Evolutionary conservation across 1,140 invertebrate species (phyloP), one percentile per base, ranked within the genome.

Genomic region (Drosophila lini): DNA sequence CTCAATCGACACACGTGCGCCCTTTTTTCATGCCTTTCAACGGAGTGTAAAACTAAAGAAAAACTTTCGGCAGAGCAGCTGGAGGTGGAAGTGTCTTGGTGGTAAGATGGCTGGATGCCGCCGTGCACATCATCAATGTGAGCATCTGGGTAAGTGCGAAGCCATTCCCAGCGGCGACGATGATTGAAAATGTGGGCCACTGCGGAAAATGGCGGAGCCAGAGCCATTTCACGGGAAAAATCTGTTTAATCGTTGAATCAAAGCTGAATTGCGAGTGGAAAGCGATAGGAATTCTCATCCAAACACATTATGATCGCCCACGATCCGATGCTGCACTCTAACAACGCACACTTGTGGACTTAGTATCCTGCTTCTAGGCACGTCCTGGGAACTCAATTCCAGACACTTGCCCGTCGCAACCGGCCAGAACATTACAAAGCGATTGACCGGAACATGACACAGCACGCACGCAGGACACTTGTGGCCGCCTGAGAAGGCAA

Each of bases 291-390:
- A 25, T 19, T 28, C 3, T 6, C 3, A 9, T n/a, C 7, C 44
- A 78, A 44, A 60, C 60, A 48, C 63, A 48, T 50, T 81, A 57
- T 75, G 74, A 83, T 70, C 67, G 34, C 34, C 7, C 15, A 32
- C 9, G 41, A 69, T 44, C 32, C 48, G 5, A 11, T 3, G 36
- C 22, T 45, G 45, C 47, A 38, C 34, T 38, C 44, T n/a, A 48
- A 61, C 34, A 52, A 10, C 68, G 61, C 50, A 75, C 64, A 75
- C 80, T 83, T 80, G 75, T 80, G 71, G 50, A 76, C 63, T 58
- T 83, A 80, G 80, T 83, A 83, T 83, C 76, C 71, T 80, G 71
- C 57, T 73, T 47, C 78, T 68, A 56, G 50, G 65, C 81, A 83
- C 81, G 80, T 83, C 41, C 62, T 45, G 45, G 36, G 45, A 63